Evolutionary conservation across 2,888 invertebrate species (phyloP).

Genomic region (Timandra comae): DNA sequence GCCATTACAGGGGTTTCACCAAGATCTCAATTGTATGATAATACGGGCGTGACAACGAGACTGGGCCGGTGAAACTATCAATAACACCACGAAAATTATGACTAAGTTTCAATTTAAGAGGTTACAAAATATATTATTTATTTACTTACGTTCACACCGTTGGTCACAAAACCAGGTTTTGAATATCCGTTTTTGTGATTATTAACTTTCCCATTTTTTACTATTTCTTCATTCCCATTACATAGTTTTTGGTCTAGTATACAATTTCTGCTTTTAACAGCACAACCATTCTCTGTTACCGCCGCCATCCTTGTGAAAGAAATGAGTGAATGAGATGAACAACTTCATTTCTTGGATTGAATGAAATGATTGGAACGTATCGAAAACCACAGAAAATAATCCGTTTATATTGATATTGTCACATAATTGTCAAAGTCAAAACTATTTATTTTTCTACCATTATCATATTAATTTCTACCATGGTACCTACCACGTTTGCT

Average conservation of each 20-base stretch:
- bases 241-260: constrained; percentile 29
- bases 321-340: no score
- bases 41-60: constrained; percentile 9
- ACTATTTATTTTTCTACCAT: no score
- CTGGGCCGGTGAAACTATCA: constrained; percentile 3
- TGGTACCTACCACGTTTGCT: no score
- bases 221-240: constrained; percentile 32
- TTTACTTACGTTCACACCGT: constrained; percentile 53
- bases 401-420: no score
- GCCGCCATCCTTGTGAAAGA: constrained; percentile 48
- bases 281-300: constrained; percentile 32
- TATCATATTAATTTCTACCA: no score
- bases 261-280: constrained; percentile 22
- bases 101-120: constrained; percentile 14
- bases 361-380: no score
- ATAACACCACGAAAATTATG: constrained; percentile 1
- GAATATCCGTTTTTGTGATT: constrained; percentile 46
- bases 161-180: constrained; percentile 33
- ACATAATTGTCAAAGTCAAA: no score
- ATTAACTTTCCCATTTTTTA: constrained; percentile 42
- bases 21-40: not conserved
- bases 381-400: no score
- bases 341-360: no score
- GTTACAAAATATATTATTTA: constrained; percentile 29
- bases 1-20: no score